Base-by-base conservation (phyloP, 2,888 invertebrate species). In the Ditula angustiorana region DNA sequence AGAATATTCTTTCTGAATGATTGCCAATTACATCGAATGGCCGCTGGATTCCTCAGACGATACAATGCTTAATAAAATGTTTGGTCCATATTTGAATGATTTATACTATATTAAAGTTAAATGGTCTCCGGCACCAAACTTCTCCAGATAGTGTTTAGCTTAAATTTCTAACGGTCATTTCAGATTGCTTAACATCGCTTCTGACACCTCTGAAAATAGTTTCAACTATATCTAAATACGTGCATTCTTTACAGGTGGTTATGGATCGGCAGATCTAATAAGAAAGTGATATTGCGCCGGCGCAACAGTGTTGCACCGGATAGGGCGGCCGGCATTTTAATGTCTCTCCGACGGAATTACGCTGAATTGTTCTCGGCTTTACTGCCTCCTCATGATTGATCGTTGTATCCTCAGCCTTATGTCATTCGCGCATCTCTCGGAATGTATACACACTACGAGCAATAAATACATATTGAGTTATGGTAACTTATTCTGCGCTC, bases 21-120 rank as follows among this genome's bases (percentile, higher is more conserved):
- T 90, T 92, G 92, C 89, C 92, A 92, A 92, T 92, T 92, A 92
- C 87, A 90, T 88, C 88, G 87, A 91, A 92, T 90, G 86, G 89
- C 86, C 91, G 83, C 88, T 86, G 89, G 83, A 90, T 90, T 90
- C 90, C 86, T 85, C 85, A 76, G 84, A 73, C 82, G 80, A 83
- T 87, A 85, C 85, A 86, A 88, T 83, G 82, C 82, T 86, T 84
- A 86, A 85, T 83, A 80, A 84, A 73, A 69, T 76, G 79, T 81
- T 78, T 74, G 72, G 78, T 81, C 87, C 84, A 86, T 86, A 90
- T 91, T 88, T 88, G 86, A 86, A 83, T 88, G 90, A 90, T 91
- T 91, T 90, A 92, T 88, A 87, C 74, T 80, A 81, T 86, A 87
- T 87, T 87, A 83, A 85, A 82, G 74, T 80, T 79, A 75, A n/a